These are phyloP conservation scores for Amia ocellicauda DNA, from an alignment of 2,113 vertebrate species.

Conservation along the genomic window DNA sequence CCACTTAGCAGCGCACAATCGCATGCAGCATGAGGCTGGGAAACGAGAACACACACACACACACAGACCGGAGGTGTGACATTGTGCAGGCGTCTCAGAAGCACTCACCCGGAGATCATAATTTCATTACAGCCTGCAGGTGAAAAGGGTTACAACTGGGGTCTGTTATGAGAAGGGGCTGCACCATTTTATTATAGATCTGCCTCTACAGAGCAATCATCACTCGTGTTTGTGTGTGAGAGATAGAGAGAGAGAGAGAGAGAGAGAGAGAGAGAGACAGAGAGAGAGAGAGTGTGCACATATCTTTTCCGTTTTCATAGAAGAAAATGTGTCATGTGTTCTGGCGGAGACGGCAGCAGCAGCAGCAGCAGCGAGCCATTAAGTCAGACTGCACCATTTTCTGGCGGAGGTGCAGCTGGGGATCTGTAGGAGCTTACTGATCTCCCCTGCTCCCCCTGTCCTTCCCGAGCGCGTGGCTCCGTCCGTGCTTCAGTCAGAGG, in stretches of 20 bases:
- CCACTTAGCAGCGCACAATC: slow-evolving; percentile 1
- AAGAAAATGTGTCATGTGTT: slow-evolving; percentile 35
- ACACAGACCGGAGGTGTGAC: neutral
- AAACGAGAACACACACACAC: neutral
- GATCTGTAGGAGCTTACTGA: slow-evolving; percentile 49
- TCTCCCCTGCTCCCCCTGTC: slow-evolving; percentile 37
- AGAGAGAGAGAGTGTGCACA: too few relatives aligned
- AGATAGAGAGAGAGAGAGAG: too few relatives aligned
- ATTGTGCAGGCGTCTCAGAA: neutral
- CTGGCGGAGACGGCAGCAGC: slow-evolving; percentile 35
- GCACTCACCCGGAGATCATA: neutral
- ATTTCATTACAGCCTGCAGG: slow-evolving; percentile 34
- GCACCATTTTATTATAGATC: slow-evolving; percentile 5
- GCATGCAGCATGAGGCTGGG: neutral
- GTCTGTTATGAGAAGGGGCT: neutral
- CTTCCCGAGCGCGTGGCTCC: slow-evolving; percentile 12
- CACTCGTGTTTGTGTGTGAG: too few relatives aligned
- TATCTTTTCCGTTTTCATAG: slow-evolving; percentile 7
- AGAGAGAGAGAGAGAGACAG: too few relatives aligned
- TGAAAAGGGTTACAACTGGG: slow-evolving; percentile 26
- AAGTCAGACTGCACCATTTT: slow-evolving; percentile 76
- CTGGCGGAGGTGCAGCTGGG: slow-evolving; percentile 33
- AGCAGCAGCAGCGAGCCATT: slow-evolving; percentile 49
- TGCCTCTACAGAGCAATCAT: too few relatives aligned
- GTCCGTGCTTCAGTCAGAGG: slow-evolving; percentile 54